Base-by-base conservation (phyloP, 2,113 vertebrate species). In the Ancistrus triradiatus region DNA sequence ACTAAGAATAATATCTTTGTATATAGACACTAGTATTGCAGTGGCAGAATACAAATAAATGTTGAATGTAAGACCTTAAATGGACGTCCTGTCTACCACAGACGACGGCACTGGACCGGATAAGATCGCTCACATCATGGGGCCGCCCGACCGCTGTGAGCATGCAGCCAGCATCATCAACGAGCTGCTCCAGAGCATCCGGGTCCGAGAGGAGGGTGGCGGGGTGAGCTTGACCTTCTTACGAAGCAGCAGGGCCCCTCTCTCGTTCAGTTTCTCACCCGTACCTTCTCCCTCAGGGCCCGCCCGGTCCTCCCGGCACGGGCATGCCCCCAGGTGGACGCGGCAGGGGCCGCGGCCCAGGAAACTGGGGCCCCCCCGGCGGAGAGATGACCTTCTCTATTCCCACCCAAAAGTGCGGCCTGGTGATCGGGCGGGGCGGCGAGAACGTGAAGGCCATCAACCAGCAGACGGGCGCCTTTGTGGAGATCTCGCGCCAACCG, bases 391-490 rank as follows among this genome's bases (percentile, higher is more conserved):
- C 92, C 49, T 94, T 95, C 78, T 93, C 93, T 6, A 92, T 96
- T 66, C 93, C 93, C n/a, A 90, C 91, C 35, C 92, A 96, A 79
- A 96, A 95, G 76, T 94, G 93, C 22, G 93, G 93, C n/a, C 85
- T 96, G 13, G 92, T 96, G 44, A 96, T 96, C 8, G 93, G 93
- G 52, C 73, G 93, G 85, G 93, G 92, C 14, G 93, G 93, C 0
- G 93, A 96, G 75, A 94, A 93, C 0, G 92, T 96, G 40, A 95
- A 94, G 83, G 86, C 92, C 61, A 95, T 96, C 70, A 96, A 95
- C 83, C 93, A 96, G 79, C 91, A 95, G 80, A 94, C 93, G 0
- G 93, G 93, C 1, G 93, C 93, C 0, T 95, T 94, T 14, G 93
- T 96, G 27, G 93, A 96, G 83, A 93, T 96, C 63, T 93, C 91